A percentile compares a stretch with the other conserved stretches of the same genome.
phyloP scores from a whole-genome alignment of 30 jellyfish, hydroid and myxozoan species.

The Hydra vulgaris region DNA sequence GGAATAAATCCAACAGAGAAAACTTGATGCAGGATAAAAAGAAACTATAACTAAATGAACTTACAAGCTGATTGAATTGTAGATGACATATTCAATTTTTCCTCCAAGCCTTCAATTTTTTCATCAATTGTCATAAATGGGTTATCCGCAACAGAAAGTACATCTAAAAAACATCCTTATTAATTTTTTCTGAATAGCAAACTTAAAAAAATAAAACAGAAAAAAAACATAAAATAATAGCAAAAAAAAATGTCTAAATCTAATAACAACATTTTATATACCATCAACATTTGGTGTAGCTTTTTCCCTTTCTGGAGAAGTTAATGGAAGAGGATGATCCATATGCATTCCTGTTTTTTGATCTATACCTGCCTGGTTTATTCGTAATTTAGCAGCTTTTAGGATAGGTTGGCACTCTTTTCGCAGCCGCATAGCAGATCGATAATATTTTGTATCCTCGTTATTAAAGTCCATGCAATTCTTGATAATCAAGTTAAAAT shows the following conservation, averaged over 20 bases:
- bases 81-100: conserved; percentile 49
- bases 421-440: conserved; percentile 68
- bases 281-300: background rate
- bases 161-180: conserved; percentile 26
- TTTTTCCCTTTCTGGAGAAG: background rate
- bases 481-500: conserved; percentile 63
- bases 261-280: background rate
- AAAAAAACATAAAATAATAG: background rate
- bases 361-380: conserved; percentile 82
- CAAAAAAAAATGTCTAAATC: no score
- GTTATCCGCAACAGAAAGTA: conserved; percentile 8
- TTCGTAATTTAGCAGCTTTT: conserved; percentile 56
- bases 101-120: conserved; percentile 73
- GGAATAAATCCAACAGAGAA: no score
- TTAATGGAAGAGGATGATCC: conserved; percentile 31
- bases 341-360: conserved; percentile 89
- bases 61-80: conserved; percentile 74
- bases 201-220: background rate
- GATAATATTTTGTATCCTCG: conserved; percentile 83
- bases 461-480: conserved; percentile 86
- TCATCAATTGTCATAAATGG: conserved; percentile 65
- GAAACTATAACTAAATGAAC: no score
- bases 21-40: no score
- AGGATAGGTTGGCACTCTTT: conserved; percentile 69
- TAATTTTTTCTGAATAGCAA: no score